A percentile compares a stretch with the other conserved stretches of the same genome.
Conservation (phyloP, 2,113 vertebrate genomes). For the Aldabrachelys gigantea region DNA sequence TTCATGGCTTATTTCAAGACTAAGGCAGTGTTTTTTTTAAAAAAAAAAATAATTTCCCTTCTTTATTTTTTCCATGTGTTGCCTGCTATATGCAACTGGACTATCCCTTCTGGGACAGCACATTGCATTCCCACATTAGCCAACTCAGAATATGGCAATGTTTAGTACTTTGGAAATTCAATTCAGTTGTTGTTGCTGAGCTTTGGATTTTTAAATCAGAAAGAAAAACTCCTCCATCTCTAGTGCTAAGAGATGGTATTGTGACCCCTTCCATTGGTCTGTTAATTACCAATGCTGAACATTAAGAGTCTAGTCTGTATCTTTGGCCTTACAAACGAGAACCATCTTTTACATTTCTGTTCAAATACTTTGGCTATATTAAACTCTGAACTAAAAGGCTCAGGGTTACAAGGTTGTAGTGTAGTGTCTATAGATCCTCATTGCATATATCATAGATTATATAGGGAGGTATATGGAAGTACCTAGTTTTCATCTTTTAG, state of each 20-base stretch:
- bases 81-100: background rate
- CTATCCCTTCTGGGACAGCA: background rate
- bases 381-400: slow-evolving; percentile 9
- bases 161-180: slow-evolving; percentile 35
- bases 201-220: background rate
- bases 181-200: background rate
- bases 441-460: background rate
- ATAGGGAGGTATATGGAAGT: background rate
- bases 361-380: background rate
- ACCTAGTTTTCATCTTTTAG: background rate
- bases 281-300: slow-evolving; percentile 7
- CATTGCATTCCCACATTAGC: background rate
- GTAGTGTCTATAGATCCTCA: background rate
- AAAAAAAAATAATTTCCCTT: background rate
- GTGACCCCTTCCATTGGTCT: background rate
- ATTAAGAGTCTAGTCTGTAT: slow-evolving; percentile 2
- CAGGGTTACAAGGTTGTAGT: background rate
- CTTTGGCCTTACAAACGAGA: background rate
- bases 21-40: background rate
- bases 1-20: background rate
- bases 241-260: background rate
- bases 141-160: background rate
- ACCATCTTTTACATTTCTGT: background rate
- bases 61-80: background rate
- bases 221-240: slow-evolving; percentile 7